Evolutionary conservation across 37 sponge, comb jelly and placozoan genomes (phyloP).

Genomic region (Geodia barretti): DNA sequence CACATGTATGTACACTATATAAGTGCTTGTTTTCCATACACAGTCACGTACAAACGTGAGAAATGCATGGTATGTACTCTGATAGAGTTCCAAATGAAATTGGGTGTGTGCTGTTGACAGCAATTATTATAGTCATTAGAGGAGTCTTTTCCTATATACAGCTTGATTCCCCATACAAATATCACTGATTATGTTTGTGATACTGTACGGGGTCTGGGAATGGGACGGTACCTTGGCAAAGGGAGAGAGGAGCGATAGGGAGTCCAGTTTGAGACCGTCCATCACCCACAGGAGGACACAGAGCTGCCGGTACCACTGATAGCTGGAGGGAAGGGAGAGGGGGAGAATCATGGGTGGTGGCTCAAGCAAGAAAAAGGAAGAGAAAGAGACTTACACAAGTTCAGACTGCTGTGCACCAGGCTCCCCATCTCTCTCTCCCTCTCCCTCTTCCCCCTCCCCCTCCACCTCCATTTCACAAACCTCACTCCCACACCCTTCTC

Average conservation of each 20-base stretch:
- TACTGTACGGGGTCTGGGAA: neutral
- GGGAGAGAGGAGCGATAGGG: neutral
- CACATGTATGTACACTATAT: too few species aligned
- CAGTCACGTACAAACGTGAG: too few species aligned
- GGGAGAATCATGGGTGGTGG: neutral
- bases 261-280: conserved; percentile 46
- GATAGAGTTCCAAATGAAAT: too few species aligned
- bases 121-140: too few species aligned
- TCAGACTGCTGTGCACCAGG: neutral
- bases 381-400: neutral
- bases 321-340: conserved; percentile 6
- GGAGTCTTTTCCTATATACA: too few species aligned
- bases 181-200: too few species aligned
- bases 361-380: too few species aligned
- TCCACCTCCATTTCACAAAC: neutral
- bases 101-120: too few species aligned
- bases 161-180: too few species aligned
- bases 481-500: neutral
- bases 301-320: conserved; percentile 42
- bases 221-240: neutral
- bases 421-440: neutral
- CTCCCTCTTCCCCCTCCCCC: neutral
- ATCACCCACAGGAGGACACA: conserved; percentile 69
- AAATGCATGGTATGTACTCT: too few species aligned
- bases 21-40: too few species aligned